A percentile compares a stretch with the other conserved stretches of the same genome.
These are phyloP conservation scores for Ictalurus punctatus DNA, from an alignment of 2,113 vertebrate species.

Conservation along the genomic window DNA sequence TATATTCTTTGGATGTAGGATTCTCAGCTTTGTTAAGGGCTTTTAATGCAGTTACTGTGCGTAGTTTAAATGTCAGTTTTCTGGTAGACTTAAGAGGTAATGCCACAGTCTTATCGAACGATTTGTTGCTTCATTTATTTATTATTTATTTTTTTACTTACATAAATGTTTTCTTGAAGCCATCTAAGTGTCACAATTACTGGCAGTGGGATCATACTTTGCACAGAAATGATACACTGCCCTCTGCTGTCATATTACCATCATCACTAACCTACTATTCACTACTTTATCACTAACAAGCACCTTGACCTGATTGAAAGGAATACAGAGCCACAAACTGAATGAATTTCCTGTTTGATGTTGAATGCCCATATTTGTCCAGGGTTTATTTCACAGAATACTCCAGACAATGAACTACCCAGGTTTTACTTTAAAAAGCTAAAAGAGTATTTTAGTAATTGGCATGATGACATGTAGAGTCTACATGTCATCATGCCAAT, in stretches of 20 bases:
- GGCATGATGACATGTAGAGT: conserved; percentile 60
- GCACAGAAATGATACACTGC: conserved; percentile 47
- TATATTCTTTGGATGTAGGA: background rate
- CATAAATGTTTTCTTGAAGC: background rate
- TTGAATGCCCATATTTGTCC: conserved; percentile 53
- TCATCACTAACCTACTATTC: background rate
- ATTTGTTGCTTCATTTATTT: background rate
- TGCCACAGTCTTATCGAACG: background rate
- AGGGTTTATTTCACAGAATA: background rate
- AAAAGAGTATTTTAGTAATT: conserved; percentile 72
- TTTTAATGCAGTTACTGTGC: background rate
- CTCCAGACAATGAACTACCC: conserved; percentile 42
- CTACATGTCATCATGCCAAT: too few relatives aligned
- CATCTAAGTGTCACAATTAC: background rate
- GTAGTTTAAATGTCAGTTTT: background rate
- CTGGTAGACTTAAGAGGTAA: background rate
- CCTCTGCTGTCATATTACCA: conserved; percentile 55
- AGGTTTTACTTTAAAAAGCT: conserved; percentile 72
- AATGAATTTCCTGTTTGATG: conserved; percentile 67
- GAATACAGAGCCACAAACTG: conserved; percentile 51
- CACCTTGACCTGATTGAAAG: conserved; percentile 70
- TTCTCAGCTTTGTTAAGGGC: background rate
- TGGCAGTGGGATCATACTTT: background rate
- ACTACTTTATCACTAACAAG: conserved; percentile 17
- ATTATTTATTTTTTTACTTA: too few relatives aligned